Conservation (phyloP, 2,113 vertebrate genomes). For the Jacana jacana region DNA sequence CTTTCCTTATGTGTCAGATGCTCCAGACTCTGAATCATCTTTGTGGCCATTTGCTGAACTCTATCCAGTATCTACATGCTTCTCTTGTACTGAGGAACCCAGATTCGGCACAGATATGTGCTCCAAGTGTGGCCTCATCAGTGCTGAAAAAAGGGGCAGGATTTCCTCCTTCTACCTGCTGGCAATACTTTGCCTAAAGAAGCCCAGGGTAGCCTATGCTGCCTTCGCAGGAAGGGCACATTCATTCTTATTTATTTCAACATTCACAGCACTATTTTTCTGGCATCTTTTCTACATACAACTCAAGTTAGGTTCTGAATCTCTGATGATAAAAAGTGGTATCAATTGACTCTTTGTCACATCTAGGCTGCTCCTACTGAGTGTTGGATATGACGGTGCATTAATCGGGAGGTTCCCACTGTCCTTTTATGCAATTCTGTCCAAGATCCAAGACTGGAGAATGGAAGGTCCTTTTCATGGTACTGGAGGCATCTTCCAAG, state of each 20-base stretch:
- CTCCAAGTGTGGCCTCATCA: neutral
- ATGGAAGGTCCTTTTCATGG: neutral
- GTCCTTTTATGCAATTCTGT: neutral
- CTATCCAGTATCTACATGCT: too few species aligned
- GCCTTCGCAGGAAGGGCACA: neutral
- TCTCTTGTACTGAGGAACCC: neutral
- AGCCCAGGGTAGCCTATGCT: neutral
- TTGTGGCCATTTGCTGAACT: neutral
- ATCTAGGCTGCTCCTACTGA: accelerated
- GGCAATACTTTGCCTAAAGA: neutral
- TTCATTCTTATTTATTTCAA: neutral
- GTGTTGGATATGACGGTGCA: neutral
- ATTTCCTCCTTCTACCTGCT: neutral
- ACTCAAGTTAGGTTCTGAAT: neutral
- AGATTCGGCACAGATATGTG: neutral
- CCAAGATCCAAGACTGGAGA: neutral
- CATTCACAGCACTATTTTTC: neutral
- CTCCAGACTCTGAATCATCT: neutral
- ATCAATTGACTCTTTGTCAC: neutral
- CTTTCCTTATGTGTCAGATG: neutral
- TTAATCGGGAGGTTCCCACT: neutral
- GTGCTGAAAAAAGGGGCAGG: neutral
- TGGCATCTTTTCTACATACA: neutral
- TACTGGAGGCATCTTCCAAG: neutral
- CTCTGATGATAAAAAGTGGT: neutral